Evolutionary conservation across 2,113 vertebrate species (phyloP).

Genomic region (Sphyrna mokarran): DNA sequence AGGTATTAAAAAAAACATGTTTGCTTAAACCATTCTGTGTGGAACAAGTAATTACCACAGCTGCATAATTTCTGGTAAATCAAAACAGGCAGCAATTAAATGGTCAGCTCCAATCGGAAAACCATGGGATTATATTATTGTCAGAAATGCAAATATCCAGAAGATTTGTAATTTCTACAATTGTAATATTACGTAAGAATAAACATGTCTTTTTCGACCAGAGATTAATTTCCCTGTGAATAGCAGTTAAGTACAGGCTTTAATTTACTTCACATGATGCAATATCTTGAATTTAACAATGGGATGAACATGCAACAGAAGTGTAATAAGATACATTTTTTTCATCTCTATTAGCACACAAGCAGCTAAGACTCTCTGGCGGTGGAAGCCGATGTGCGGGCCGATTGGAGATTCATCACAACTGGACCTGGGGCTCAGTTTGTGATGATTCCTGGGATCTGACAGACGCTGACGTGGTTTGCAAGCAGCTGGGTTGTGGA

Average conservation of each 20-base stretch:
- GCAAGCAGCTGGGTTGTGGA: not conserved
- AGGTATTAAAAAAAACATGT: too few species aligned
- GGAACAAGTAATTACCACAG: too few species aligned
- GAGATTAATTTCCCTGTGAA: too few species aligned
- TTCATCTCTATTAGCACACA: not conserved
- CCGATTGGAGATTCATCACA: not conserved
- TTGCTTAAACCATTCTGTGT: too few species aligned
- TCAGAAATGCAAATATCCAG: too few species aligned
- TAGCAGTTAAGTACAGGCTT: not conserved
- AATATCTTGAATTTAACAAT: not conserved
- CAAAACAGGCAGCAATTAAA: too few species aligned
- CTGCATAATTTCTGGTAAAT: too few species aligned
- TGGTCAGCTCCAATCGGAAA: too few species aligned
- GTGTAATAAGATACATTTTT: not conserved
- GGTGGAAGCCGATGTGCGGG: not conserved
- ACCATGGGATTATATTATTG: too few species aligned
- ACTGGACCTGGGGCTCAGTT: not conserved
- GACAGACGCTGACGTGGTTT: not conserved
- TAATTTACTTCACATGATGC: not conserved
- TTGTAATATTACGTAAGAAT: too few species aligned
- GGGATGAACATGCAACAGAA: not conserved
- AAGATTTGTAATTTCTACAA: too few species aligned
- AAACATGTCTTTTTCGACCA: too few species aligned
- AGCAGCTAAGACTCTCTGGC: not conserved
- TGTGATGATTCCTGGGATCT: not conserved